Conservation (phyloP, 2,888 invertebrate species). For the Drosophila melanocephala region DNA sequence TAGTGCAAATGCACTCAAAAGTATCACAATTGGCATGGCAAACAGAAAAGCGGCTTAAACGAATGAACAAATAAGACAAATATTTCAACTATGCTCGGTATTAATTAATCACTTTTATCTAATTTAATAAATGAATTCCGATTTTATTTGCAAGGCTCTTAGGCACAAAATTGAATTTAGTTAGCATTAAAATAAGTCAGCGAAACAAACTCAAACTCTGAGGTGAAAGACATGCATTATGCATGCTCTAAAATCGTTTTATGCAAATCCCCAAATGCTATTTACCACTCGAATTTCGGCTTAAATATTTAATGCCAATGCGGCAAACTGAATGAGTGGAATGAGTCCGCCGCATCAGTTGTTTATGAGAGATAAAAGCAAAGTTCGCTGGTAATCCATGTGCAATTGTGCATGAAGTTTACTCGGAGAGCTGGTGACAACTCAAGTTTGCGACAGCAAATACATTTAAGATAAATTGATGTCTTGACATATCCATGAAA, state of each 20-base stretch:
- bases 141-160: slow-evolving; percentile 19
- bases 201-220: neutral
- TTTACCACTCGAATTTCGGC: slow-evolving; percentile 66
- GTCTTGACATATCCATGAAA: neutral
- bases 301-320: slow-evolving; percentile 60
- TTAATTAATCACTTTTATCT: slow-evolving; percentile 14
- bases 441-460: slow-evolving; percentile 6
- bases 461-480: slow-evolving; percentile 2
- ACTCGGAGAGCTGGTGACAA: neutral
- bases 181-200: slow-evolving; percentile 10
- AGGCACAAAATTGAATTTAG: slow-evolving; percentile 15
- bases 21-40: slow-evolving; percentile 23
- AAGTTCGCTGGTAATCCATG: slow-evolving; percentile 25
- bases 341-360: neutral
- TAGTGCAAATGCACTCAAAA: slow-evolving; percentile 31
- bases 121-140: no score
- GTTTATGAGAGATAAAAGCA: slow-evolving; percentile 6
- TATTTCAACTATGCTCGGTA: slow-evolving; percentile 27
- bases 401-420: slow-evolving; percentile 31
- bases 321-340: neutral
- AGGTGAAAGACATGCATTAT: slow-evolving; percentile 55
- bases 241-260: slow-evolving; percentile 46
- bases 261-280: slow-evolving; percentile 73
- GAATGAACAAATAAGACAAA: slow-evolving; percentile 32
- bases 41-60: slow-evolving; percentile 42